Percentiles rank a stretch among this genome's conserved stretches.
phyloP scores from a whole-genome alignment of 2,797 vertebrate species.

The Gymnopithys bicolor region DNA sequence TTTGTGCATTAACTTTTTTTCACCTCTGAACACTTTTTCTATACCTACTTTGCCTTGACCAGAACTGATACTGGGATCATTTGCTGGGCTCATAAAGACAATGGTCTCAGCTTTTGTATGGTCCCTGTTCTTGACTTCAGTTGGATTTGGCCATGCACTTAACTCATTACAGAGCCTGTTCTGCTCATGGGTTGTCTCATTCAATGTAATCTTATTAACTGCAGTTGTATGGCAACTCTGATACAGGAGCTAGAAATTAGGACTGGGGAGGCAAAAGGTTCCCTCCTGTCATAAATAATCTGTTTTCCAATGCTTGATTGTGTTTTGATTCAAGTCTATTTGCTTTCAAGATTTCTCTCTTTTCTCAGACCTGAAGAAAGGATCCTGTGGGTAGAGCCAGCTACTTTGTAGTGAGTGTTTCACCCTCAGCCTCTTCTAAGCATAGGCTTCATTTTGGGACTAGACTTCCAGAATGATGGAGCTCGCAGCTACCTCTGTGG shows the following conservation, averaged over 20 bases:
- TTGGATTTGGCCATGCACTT: not conserved
- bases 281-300: not conserved
- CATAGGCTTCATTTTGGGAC: not conserved
- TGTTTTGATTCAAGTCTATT: not conserved
- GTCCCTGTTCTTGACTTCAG: not conserved
- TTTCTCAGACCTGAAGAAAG: not conserved
- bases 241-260: not conserved
- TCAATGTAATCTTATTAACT: not conserved
- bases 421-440: not conserved
- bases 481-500: rapidly evolving
- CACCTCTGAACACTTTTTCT: conserved; percentile 27
- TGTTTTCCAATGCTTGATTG: not conserved
- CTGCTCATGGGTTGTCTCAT: not conserved
- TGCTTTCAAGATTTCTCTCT: not conserved
- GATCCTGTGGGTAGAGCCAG: not conserved
- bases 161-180: conserved; percentile 22
- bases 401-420: not conserved
- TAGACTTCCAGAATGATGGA: not conserved
- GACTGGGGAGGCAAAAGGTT: not conserved
- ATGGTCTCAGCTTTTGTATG: not conserved
- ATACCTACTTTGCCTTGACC: not conserved
- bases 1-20: conserved; percentile 68
- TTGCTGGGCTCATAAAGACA: not conserved
- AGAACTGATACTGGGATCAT: not conserved
- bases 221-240: not conserved